phyloP scores from a whole-genome alignment of 2,113 vertebrate genomes.

The Ailuropoda melanoleuca region DNA sequence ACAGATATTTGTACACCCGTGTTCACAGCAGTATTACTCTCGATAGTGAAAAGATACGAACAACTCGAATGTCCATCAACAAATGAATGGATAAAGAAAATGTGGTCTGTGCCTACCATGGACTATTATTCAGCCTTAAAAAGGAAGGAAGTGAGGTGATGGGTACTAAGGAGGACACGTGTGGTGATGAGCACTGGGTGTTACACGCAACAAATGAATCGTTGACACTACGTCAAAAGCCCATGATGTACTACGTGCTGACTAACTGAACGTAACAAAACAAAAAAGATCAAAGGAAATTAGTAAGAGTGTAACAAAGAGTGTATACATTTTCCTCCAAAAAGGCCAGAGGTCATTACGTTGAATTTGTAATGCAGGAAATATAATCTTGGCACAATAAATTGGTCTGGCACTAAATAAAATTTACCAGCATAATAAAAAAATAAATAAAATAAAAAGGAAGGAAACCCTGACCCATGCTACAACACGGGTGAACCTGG shows the following conservation, averaged over 20 bases:
- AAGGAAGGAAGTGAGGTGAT: background rate
- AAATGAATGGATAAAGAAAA: background rate
- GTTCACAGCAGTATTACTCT: background rate
- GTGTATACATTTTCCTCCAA: background rate
- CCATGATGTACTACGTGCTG: background rate
- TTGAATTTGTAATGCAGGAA: background rate
- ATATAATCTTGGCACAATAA: background rate
- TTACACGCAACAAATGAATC: background rate
- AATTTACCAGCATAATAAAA: background rate
- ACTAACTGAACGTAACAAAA: background rate
- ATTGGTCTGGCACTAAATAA: background rate
- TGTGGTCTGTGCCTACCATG: background rate
- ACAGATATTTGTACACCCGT: background rate
- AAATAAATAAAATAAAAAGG: background rate
- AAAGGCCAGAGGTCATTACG: background rate
- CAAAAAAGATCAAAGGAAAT: background rate
- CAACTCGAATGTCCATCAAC: background rate
- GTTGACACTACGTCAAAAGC: background rate
- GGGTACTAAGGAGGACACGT: background rate
- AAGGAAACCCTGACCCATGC: background rate
- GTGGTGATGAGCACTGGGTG: background rate
- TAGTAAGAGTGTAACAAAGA: background rate
- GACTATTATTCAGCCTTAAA: background rate
- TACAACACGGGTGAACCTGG: too few relatives aligned
- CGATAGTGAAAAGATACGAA: background rate